Evolutionary conservation across 2,888 invertebrate genomes (phyloP).

Genomic region (Drosophila multiciliata): DNA sequence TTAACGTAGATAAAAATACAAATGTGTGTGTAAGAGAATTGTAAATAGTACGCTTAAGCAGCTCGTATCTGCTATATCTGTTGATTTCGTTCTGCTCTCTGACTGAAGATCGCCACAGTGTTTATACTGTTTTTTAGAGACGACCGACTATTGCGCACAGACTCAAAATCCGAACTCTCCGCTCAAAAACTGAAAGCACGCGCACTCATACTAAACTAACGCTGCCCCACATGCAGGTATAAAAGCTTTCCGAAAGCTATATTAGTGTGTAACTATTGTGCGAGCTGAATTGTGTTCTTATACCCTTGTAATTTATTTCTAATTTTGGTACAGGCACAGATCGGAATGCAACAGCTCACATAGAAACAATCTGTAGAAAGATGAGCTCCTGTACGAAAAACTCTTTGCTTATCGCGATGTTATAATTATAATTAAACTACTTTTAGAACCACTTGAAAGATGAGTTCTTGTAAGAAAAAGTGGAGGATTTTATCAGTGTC

Average conservation of each 20-base stretch:
- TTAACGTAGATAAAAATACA: not conserved
- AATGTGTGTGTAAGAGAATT: not conserved
- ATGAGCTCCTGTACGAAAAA: not conserved
- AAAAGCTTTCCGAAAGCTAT: slow-evolving; percentile 70
- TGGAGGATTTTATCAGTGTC: not conserved
- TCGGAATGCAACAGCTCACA: not conserved
- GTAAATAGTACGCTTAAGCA: slow-evolving; percentile 24
- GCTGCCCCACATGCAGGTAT: slow-evolving; percentile 48
- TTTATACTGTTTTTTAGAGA: slow-evolving; percentile 22
- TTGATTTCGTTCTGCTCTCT: slow-evolving; percentile 27
- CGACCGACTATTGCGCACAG: slow-evolving; percentile 43
- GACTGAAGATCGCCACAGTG: slow-evolving; percentile 45
- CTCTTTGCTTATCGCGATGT: not conserved
- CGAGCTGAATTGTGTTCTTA: slow-evolving; percentile 18
- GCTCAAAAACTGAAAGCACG: slow-evolving; percentile 12
- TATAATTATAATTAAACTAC: not conserved
- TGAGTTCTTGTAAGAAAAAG: too few relatives aligned
- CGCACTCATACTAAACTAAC: slow-evolving; percentile 29
- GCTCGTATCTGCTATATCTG: slow-evolving; percentile 33
- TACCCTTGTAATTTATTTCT: not conserved
- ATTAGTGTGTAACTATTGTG: slow-evolving; percentile 20
- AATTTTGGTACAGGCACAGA: not conserved
- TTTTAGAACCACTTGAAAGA: not conserved
- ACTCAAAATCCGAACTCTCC: slow-evolving; percentile 12
- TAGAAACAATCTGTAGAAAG: not conserved